Percentiles rank a stretch among this genome's conserved stretches.
Conservation (phyloP, 1,140 invertebrate species). For the Drosophila funebris region DNA sequence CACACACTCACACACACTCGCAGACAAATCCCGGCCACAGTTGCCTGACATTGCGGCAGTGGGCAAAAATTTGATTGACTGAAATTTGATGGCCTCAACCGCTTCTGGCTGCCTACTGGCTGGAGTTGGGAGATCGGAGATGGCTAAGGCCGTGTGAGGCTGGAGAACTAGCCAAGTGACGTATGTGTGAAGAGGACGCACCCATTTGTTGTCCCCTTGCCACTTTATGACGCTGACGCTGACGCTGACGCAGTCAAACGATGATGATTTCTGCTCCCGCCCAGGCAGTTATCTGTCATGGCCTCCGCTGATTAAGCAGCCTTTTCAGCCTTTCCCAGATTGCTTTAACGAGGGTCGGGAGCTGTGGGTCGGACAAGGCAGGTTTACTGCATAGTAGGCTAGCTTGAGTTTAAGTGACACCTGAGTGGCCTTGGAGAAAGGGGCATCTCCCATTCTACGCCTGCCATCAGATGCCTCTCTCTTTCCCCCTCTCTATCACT, state of each 20-base stretch:
- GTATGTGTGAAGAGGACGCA: conserved; percentile 31
- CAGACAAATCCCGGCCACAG: conserved; percentile 67
- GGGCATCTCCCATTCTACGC: background rate
- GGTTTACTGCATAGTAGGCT: too few relatives aligned
- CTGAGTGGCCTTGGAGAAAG: conserved; percentile 45
- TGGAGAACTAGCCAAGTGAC: conserved; percentile 29
- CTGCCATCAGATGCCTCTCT: conserved; percentile 9
- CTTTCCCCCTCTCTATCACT: conserved; percentile 2
- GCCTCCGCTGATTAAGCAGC: conserved; percentile 49
- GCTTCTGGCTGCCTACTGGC: conserved; percentile 49
- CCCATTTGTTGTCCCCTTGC: background rate
- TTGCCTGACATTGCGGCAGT: conserved; percentile 38
- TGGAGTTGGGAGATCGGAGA: background rate
- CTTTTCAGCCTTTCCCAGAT: conserved; percentile 31
- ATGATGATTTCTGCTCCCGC: conserved; percentile 34
- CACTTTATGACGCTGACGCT: conserved; percentile 24
- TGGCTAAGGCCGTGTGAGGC: background rate
- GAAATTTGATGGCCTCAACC: conserved; percentile 77
- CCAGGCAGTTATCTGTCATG: conserved; percentile 49
- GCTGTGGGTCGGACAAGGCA: too few relatives aligned
- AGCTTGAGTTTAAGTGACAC: conserved; percentile 60
- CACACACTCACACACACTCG: conserved; percentile 29
- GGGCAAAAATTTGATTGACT: conserved; percentile 73
- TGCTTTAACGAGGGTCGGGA: conserved; percentile 39
- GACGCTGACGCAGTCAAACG: conserved; percentile 49